Percentiles rank a stretch among this genome's conserved stretches.
These are phyloP conservation scores for Otolemur garnettii DNA, from an alignment of 2,113 vertebrate genomes.

Conservation along the genomic window DNA sequence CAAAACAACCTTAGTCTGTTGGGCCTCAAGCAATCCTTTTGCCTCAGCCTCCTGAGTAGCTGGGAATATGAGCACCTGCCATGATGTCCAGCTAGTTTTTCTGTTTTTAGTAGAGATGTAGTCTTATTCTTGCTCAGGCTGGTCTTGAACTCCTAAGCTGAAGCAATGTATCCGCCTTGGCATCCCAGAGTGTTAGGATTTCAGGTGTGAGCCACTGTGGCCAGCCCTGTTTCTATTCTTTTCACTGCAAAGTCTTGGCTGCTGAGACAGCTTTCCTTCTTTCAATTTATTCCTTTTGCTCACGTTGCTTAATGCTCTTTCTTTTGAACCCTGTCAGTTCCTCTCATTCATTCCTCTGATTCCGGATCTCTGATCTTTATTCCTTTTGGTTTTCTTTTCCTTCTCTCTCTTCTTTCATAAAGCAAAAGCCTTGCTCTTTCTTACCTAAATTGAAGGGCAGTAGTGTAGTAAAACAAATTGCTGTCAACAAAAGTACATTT, in stretches of 20 bases:
- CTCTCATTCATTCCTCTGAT: slow-evolving; percentile 33
- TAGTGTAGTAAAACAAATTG: slow-evolving; percentile 76
- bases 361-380: neutral
- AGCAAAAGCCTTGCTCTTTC: slow-evolving; percentile 68
- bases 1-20: no score
- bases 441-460: slow-evolving; percentile 74
- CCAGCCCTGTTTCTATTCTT: neutral
- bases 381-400: neutral
- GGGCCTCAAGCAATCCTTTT: no score
- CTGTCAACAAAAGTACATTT: slow-evolving; percentile 74
- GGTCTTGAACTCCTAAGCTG: no score
- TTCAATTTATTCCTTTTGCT: neutral
- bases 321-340: neutral
- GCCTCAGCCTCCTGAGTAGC: no score
- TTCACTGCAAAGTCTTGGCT: neutral
- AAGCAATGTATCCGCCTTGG: no score
- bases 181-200: no score
- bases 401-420: slow-evolving; percentile 19
- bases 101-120: no score
- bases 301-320: neutral
- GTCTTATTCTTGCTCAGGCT: no score
- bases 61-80: no score
- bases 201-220: no score
- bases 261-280: neutral
- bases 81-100: no score